Conservation (phyloP, 2,888 invertebrate genomes). For the Nomada fabriciana region DNA sequence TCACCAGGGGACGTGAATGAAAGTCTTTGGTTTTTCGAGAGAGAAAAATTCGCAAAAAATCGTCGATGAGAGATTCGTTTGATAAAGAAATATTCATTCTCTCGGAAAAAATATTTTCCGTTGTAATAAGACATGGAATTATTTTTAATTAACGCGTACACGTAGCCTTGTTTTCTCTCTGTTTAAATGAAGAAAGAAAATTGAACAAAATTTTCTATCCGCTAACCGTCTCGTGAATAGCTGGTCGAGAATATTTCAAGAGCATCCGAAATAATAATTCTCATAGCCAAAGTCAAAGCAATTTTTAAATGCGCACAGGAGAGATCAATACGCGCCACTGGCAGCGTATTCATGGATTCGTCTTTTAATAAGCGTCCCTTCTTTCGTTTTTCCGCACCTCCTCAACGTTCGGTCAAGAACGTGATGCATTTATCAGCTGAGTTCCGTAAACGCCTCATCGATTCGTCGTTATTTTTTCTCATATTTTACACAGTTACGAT, state of each 20-base stretch:
- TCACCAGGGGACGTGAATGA: too few relatives aligned
- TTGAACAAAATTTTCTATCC: too few relatives aligned
- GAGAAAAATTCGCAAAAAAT: too few relatives aligned
- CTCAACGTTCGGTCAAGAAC: constrained; percentile 26
- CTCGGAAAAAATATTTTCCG: too few relatives aligned
- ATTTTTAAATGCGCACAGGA: constrained; percentile 39
- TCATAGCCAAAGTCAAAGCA: constrained; percentile 1
- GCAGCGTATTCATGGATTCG: constrained; percentile 39
- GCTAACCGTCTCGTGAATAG: neutral
- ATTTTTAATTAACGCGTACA: too few relatives aligned
- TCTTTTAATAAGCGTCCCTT: constrained; percentile 58
- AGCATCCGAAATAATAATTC: constrained; percentile 39
- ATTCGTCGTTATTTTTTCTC: neutral
- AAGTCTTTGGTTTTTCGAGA: too few relatives aligned
- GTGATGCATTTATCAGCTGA: constrained; percentile 3
- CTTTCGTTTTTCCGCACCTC: neutral
- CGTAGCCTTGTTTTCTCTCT: too few relatives aligned
- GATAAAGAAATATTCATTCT: too few relatives aligned
- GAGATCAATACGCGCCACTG: constrained; percentile 60
- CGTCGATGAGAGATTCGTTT: too few relatives aligned
- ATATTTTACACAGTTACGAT: neutral
- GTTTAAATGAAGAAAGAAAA: too few relatives aligned
- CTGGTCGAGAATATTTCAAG: constrained; percentile 6
- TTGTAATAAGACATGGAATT: too few relatives aligned
- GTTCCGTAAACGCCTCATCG: constrained; percentile 13